phyloP scores from a whole-genome alignment of 2,888 invertebrate genomes.

The Ormyrus thymus region DNA sequence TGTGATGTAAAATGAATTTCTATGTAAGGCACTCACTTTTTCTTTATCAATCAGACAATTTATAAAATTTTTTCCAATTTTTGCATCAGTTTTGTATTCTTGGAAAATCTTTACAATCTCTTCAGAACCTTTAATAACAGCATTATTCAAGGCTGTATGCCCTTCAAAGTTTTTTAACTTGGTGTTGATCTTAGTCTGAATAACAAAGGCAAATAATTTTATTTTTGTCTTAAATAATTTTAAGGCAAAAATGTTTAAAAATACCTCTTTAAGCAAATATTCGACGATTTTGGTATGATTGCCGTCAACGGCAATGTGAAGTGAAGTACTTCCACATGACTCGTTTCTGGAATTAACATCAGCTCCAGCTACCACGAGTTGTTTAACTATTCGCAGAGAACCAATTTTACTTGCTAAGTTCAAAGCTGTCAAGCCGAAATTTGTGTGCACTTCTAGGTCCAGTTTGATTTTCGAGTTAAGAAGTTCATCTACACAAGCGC shows the following conservation, averaged over 20 bases:
- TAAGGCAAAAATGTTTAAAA: not conserved
- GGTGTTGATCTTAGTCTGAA: slow-evolving; percentile 75
- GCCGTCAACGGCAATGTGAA: slow-evolving; percentile 81
- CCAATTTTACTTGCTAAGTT: slow-evolving; percentile 70
- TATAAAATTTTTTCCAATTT: slow-evolving; percentile 60
- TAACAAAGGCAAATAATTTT: not conserved
- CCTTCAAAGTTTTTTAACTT: slow-evolving; percentile 78
- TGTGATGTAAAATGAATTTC: no score
- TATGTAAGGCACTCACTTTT: no score
- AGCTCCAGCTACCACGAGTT: slow-evolving; percentile 76
- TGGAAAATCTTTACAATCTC: slow-evolving; percentile 66
- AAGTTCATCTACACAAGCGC: slow-evolving; percentile 63
- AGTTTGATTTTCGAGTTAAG: slow-evolving; percentile 56
- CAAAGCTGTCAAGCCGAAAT: slow-evolving; percentile 67
- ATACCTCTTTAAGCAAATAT: slow-evolving; percentile 75
- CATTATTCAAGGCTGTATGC: slow-evolving; percentile 81
- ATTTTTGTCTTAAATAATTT: not conserved
- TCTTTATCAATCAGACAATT: no score
- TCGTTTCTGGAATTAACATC: slow-evolving; percentile 79
- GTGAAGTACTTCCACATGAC: slow-evolving; percentile 78
- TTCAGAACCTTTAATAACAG: slow-evolving; percentile 76
- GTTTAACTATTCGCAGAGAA: slow-evolving; percentile 73
- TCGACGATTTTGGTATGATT: slow-evolving; percentile 76
- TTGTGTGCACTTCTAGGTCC: slow-evolving; percentile 62
- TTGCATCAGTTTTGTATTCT: slow-evolving; percentile 67